Evolutionary conservation across 2,797 vertebrate genomes (phyloP).

Genomic region (Silurus aristotelis): DNA sequence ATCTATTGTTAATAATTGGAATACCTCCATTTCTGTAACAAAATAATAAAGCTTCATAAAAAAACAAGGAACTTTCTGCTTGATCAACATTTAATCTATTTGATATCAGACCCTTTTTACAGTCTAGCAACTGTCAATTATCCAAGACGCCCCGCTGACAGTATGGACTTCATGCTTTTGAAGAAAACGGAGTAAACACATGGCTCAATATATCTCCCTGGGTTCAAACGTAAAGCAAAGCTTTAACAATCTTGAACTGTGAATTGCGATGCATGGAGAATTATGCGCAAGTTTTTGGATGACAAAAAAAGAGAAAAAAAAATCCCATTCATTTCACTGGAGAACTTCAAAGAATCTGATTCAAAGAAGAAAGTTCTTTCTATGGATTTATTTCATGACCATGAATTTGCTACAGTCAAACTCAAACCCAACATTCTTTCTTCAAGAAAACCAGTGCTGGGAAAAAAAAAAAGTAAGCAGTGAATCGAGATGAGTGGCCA

Average conservation of each 20-base stretch:
- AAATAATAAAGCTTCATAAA: not conserved
- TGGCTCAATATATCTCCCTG: slow-evolving; percentile 49
- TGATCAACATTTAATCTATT: not conserved
- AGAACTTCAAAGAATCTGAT: not conserved
- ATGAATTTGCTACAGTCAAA: slow-evolving; percentile 8
- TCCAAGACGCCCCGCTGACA: not conserved
- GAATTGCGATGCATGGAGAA: slow-evolving; percentile 62
- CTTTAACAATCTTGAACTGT: slow-evolving; percentile 60
- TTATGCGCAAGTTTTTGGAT: slow-evolving; percentile 40
- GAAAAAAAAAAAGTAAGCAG: not conserved
- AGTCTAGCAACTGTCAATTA: not conserved
- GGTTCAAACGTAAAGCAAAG: slow-evolving; percentile 60
- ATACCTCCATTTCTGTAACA: not conserved
- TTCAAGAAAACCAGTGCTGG: not conserved
- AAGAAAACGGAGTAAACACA: not conserved
- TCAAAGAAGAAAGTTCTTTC: not conserved
- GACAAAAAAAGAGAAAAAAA: not conserved
- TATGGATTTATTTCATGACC: slow-evolving; percentile 10
- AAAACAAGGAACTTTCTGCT: not conserved
- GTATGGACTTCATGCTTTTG: not conserved
- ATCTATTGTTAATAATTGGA: not conserved
- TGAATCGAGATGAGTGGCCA: slow-evolving; percentile 30
- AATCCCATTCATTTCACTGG: not conserved
- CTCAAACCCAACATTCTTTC: not conserved
- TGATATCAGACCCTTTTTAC: not conserved